Evolutionary conservation across 2,797 vertebrate genomes (phyloP), one percentile per base, ranked within the genome.

Genomic region (Gymnocypris eckloni): DNA sequence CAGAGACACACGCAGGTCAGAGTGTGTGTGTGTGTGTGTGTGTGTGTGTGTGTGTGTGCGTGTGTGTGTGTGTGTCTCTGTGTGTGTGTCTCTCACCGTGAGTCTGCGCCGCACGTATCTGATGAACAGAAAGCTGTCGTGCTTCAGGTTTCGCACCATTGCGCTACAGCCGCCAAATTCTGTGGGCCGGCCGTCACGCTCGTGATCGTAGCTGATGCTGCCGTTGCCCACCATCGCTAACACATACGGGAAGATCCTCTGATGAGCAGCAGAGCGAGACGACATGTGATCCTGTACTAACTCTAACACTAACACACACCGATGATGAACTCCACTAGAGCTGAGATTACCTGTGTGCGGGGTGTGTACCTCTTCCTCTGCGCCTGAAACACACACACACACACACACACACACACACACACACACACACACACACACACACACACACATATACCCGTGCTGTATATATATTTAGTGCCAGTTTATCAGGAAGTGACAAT

Each of bases 301-400:
- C n/a, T 18, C 3, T 70, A 15, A 56, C 43, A 13, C 16, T 3
- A 50, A 52, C 50, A 52, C 50, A 52, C 50, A 52, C 50, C 15
- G 5, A 20, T 82, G 28, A 73, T n/a, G 10, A 37, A 10, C 54
- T 25, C 8, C 6, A 75, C 33, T 61, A 22, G 4, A 64, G 12
- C 41, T 50, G 39, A 61, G 52, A 81, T 93, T 97, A 99, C 98
- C 98, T 99, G 96, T 37, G 97, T 96, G 93, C 97, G 96, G 8
- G 97, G 95, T 86, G 96, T 96, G 91, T 98, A 99, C 89, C 98
- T 96, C 94, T 96, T 99, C 97, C 98, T 98, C 96, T 98, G 97
- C 67, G 97, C 96, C 97, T 98, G 94, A 92, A 92, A 94, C 84
- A 92, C 88, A 91, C 89, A 78, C 79, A 80, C 41, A n/a, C n/a